Percentiles rank a stretch among this genome's conserved stretches.
Evolutionary conservation across 2,113 vertebrate genomes (phyloP).

Genomic region (Suricata suricatta): DNA sequence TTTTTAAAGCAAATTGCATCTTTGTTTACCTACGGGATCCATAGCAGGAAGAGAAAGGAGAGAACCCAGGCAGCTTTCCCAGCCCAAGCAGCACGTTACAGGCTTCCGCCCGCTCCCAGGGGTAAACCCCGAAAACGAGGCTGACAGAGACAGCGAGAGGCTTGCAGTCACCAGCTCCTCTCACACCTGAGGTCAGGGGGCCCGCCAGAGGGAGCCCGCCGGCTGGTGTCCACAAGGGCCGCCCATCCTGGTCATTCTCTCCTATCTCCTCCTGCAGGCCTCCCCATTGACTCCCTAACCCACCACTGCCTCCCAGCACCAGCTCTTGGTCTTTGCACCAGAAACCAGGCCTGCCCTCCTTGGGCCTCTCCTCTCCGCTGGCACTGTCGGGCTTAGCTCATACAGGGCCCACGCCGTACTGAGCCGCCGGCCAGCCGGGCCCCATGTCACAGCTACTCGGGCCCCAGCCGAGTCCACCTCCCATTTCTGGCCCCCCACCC

Average conservation of each 20-base stretch:
- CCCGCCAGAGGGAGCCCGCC: background rate
- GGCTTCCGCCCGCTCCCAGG: slow-evolving; percentile 67
- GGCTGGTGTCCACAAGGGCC: background rate
- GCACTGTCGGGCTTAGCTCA: too few species aligned
- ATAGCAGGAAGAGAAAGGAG: slow-evolving; percentile 81
- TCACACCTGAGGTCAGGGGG: background rate
- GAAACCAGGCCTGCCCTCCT: background rate
- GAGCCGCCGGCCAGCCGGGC: background rate
- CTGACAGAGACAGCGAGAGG: background rate
- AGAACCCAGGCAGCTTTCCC: slow-evolving; percentile 49
- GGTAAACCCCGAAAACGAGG: slow-evolving; percentile 39
- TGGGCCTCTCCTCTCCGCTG: background rate
- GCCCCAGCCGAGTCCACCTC: background rate
- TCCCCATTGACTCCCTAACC: background rate
- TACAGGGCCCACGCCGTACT: background rate
- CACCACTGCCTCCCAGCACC: accelerated
- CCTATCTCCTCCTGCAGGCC: background rate
- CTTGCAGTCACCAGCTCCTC: background rate
- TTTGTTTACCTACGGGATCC: slow-evolving; percentile 86
- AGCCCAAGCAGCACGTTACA: slow-evolving; percentile 77
- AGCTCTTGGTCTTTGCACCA: accelerated
- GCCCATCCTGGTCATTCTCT: background rate
- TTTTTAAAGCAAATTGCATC: slow-evolving; percentile 90
- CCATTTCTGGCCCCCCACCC: background rate
- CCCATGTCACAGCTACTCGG: background rate